Conservation (phyloP, 1,140 invertebrate species). For the Uloborus diversus region DNA sequence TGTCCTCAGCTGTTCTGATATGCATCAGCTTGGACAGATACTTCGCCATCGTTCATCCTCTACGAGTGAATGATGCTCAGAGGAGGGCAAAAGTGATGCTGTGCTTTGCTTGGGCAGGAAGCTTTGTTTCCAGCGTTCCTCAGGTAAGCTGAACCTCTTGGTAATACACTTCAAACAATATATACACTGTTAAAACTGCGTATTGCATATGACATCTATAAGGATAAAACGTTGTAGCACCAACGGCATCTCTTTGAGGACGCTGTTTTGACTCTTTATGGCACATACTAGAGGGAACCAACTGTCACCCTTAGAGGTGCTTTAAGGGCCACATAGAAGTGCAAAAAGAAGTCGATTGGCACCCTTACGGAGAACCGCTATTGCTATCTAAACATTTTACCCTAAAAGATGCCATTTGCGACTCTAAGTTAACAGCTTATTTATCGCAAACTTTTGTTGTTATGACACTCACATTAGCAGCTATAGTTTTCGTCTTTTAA, state of each 20-base stretch:
- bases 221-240: too few relatives aligned
- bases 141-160: slow-evolving; percentile 72
- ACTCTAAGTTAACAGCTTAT: too few relatives aligned
- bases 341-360: neutral
- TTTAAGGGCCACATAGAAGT: neutral
- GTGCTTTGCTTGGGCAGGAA: slow-evolving; percentile 74
- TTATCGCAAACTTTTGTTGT: too few relatives aligned
- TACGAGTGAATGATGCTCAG: slow-evolving; percentile 75
- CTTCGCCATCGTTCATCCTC: slow-evolving; percentile 79
- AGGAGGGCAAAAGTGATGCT: slow-evolving; percentile 79
- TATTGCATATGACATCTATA: too few relatives aligned
- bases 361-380: too few relatives aligned
- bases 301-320: neutral
- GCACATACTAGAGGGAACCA: neutral
- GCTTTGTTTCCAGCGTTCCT: slow-evolving; percentile 76
- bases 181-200: too few relatives aligned
- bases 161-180: too few relatives aligned
- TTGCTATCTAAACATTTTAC: too few relatives aligned
- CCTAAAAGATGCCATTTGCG: too few relatives aligned
- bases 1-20: slow-evolving; percentile 81
- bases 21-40: slow-evolving; percentile 82
- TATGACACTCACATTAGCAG: too few relatives aligned
- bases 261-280: neutral
- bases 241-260: too few relatives aligned
- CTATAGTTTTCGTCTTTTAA: too few relatives aligned